Percentiles rank a stretch among this genome's conserved stretches.
Evolutionary conservation across 2,113 vertebrate species (phyloP).

Genomic region (Chaetodon auriga): DNA sequence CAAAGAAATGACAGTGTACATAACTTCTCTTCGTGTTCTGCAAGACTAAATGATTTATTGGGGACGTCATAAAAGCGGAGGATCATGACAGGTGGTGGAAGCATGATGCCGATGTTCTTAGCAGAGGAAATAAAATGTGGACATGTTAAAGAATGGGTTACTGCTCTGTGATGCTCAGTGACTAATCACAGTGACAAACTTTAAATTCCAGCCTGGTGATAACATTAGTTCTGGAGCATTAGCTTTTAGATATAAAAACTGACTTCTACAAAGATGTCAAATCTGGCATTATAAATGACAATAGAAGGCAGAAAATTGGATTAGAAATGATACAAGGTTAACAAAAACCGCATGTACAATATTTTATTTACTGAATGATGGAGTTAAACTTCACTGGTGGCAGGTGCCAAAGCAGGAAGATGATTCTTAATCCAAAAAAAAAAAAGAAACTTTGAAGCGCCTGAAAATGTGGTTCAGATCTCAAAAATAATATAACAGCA

Average conservation of each 20-base stretch:
- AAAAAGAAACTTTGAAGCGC: background rate
- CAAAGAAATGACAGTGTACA: background rate
- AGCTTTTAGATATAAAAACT: background rate
- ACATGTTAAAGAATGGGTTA: background rate
- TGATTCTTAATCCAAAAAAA: background rate
- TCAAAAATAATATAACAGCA: background rate
- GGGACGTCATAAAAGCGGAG: background rate
- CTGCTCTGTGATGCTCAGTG: conserved; percentile 1
- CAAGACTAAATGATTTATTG: conserved; percentile 49
- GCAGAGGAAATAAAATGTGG: background rate
- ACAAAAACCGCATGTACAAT: background rate
- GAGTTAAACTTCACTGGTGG: background rate
- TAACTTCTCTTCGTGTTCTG: conserved; percentile 3
- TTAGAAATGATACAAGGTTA: background rate
- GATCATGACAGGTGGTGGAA: conserved; percentile 20
- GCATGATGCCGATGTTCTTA: background rate
- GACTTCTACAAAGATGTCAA: conserved; percentile 2
- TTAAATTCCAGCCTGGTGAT: background rate
- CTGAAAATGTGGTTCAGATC: background rate
- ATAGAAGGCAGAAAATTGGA: background rate
- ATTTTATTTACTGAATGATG: background rate
- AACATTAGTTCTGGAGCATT: conserved; percentile 9
- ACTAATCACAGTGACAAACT: conserved; percentile 28
- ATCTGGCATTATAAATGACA: background rate
- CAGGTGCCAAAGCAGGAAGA: background rate